phyloP scores from a whole-genome alignment of 2,797 vertebrate genomes.

The Enteromius thamalakanensis region DNA sequence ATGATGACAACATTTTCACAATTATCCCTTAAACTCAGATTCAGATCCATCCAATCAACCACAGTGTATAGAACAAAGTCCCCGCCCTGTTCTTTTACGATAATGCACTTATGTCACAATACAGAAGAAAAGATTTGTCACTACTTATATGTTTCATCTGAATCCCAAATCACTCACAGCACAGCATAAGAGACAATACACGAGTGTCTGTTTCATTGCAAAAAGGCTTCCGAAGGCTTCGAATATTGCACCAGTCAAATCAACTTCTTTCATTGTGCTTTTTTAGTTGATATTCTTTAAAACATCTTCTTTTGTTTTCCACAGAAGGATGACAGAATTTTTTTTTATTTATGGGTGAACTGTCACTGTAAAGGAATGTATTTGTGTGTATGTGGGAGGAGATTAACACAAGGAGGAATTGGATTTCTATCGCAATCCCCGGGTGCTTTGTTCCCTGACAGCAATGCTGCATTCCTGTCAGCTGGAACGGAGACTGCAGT shows the following conservation, averaged over 20 bases:
- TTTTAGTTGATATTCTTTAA: neutral
- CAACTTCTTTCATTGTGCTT: neutral
- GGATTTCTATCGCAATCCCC: constrained; percentile 11
- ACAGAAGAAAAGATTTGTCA: neutral
- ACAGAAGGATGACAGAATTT: neutral
- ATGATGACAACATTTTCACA: neutral
- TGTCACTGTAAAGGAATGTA: constrained; percentile 24
- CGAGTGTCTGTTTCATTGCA: neutral
- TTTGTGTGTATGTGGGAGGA: constrained; percentile 15
- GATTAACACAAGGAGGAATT: constrained; percentile 38
- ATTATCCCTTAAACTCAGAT: neutral
- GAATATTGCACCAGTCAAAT: neutral
- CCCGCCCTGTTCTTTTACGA: neutral
- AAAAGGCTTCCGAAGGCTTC: neutral
- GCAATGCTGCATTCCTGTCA: constrained; percentile 21
- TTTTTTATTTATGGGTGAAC: neutral
- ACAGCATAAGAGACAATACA: neutral
- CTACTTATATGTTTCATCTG: neutral
- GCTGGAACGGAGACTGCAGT: constrained; percentile 31
- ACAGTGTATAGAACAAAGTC: neutral
- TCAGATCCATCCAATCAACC: neutral
- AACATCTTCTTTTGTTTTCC: neutral
- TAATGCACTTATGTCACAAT: neutral
- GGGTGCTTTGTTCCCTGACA: constrained; percentile 25
- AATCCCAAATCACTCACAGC: neutral